Conservation (phyloP, 2,797 vertebrate genomes). For the Falco concolor region DNA sequence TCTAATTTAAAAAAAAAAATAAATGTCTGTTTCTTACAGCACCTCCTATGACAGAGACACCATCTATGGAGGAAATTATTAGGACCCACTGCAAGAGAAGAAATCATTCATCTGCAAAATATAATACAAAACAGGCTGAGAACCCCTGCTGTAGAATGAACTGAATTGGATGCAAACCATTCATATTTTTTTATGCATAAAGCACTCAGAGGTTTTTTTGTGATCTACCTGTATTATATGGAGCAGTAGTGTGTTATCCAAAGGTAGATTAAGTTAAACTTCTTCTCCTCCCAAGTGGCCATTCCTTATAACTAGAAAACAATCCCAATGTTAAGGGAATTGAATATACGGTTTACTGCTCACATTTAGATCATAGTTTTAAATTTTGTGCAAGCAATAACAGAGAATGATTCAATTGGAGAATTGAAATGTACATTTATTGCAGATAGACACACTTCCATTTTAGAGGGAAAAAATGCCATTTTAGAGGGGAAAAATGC, state of each 20-base stretch:
- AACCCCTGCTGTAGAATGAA: neutral
- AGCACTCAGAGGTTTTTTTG: neutral
- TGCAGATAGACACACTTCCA: neutral
- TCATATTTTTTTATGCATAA: neutral
- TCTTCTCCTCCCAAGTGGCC: neutral
- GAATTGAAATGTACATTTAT: neutral
- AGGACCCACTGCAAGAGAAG: neutral
- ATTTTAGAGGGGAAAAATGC: neutral
- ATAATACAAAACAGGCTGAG: neutral
- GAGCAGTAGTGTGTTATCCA: neutral
- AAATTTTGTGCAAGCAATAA: neutral
- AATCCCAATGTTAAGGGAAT: neutral
- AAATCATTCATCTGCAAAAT: neutral
- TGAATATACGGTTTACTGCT: neutral
- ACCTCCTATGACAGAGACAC: neutral
- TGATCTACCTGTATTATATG: neutral
- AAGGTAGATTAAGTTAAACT: slow-evolving; percentile 21
- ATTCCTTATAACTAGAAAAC: neutral
- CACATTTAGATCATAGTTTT: neutral
- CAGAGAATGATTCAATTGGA: neutral
- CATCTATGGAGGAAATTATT: neutral
- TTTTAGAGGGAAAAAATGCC: neutral
- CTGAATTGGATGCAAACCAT: neutral
- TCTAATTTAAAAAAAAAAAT: neutral
- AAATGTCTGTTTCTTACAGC: neutral